Percentiles rank a stretch among this genome's conserved stretches.
These are phyloP conservation scores for Esox masquinongy DNA, from an alignment of 2,797 vertebrate genomes.

Conservation along the genomic window DNA sequence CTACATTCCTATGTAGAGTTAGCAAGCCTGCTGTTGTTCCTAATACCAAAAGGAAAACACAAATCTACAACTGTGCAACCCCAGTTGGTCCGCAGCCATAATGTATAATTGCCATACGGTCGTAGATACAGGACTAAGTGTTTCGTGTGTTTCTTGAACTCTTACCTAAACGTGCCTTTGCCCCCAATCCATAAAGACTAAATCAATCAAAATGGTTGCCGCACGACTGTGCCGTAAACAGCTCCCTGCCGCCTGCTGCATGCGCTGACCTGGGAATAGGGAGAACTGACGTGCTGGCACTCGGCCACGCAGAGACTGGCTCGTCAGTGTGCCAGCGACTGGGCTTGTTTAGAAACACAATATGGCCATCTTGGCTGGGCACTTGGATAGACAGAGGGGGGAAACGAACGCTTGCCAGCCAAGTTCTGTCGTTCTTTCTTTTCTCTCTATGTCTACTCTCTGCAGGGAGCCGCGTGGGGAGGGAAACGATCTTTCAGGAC, in stretches of 20 bases:
- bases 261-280: slow-evolving; percentile 61
- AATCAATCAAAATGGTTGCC: slow-evolving; percentile 52
- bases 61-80: too few species aligned
- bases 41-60: too few species aligned
- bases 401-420: slow-evolving; percentile 56
- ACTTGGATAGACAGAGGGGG: slow-evolving; percentile 58
- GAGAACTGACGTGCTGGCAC: slow-evolving; percentile 57
- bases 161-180: slow-evolving; percentile 21
- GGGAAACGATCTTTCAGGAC: slow-evolving; percentile 52
- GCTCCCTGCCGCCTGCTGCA: slow-evolving; percentile 59
- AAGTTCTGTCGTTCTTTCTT: slow-evolving; percentile 55
- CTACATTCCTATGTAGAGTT: background rate
- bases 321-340: slow-evolving; percentile 67
- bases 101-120: background rate
- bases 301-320: slow-evolving; percentile 53
- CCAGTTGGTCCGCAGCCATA: too few species aligned
- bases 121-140: background rate
- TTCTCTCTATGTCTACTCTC: slow-evolving; percentile 51
- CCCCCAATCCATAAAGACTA: slow-evolving; percentile 57
- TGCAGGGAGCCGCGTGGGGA: slow-evolving; percentile 55
- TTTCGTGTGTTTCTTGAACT: slow-evolving; percentile 14
- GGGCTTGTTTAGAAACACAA: slow-evolving; percentile 75
- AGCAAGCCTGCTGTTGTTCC: too few species aligned
- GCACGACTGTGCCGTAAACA: slow-evolving; percentile 47
- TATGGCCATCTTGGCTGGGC: slow-evolving; percentile 70